Base-by-base conservation (phyloP, 1,140 invertebrate genomes). In the Drosophila murphyi region DNA sequence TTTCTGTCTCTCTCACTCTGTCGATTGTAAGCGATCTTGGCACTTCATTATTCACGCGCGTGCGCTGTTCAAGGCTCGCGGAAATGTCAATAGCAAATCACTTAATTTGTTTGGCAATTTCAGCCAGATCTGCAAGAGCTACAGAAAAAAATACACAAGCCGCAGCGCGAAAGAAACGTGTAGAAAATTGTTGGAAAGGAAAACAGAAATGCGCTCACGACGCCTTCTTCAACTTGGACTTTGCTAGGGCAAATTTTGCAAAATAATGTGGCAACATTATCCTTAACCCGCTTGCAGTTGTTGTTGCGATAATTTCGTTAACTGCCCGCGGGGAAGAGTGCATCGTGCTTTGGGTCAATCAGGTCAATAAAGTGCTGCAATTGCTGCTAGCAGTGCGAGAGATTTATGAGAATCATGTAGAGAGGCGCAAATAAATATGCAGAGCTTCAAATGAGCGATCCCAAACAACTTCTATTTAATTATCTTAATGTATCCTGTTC, bases 21-120 rank as follows among this genome's bases (percentile, higher is more conserved):
- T 57, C 31, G 69, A 88, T 63, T 85, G 72, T 91, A 91, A 88
- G 82, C 83, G 88, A 91, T 91, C 88, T 91, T 91, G 88, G 83
- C 88, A 91, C 88, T 91, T 91, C 88, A 91, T 91, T 91, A 91
- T 88, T 91, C 88, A 91, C 80, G 88, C 88, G 85, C 85, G 85
- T 89, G 85, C 85, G 62, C 52, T 73, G 74, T 88, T 89, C 80
- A 88, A 89, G 85, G 85, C 83, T 87, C 56, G 81, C 65, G 88
- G 88, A 85, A 91, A 91, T 91, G 88, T 91, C 88, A 91, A 91
- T 91, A 91, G 88, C 88, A 91, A 91, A 91, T 91, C 88, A 91
- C 88, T 91, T 91, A 91, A 91, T 91, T 91, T 91, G 88, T 91
- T 71, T 79, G 62, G 72, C 88, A 91, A 91, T 91, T 91, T 91